Conservation (phyloP, 2,113 vertebrate genomes). For the Tiliqua scincoides region DNA sequence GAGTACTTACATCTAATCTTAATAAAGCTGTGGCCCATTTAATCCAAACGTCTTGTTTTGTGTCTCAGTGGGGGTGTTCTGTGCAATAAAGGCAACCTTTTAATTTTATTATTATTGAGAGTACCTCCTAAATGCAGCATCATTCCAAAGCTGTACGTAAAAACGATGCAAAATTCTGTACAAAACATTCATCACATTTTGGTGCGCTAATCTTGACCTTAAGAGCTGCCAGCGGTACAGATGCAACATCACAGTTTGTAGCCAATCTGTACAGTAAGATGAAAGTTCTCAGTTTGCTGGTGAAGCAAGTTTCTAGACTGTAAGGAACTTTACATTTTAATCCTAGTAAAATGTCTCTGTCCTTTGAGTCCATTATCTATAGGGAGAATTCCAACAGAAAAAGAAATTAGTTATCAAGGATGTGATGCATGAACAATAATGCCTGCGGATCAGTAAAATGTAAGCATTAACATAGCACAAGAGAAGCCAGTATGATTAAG, state of each 20-base stretch:
- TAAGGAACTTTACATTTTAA: not conserved
- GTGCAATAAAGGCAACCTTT: too few relatives aligned
- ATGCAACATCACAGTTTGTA: not conserved
- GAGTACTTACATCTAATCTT: too few relatives aligned
- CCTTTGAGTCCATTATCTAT: not conserved
- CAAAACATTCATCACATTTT: not conserved
- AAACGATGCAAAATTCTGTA: not conserved
- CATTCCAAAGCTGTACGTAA: not conserved
- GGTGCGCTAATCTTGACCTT: not conserved
- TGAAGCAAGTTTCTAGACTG: not conserved
- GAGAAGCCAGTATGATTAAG: conserved; percentile 6
- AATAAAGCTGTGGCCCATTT: too few relatives aligned
- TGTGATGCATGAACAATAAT: not conserved
- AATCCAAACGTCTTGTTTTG: too few relatives aligned
- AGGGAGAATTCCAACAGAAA: conserved; percentile 12
- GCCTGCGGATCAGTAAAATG: not conserved
- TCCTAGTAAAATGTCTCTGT: not conserved
- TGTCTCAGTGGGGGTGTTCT: too few relatives aligned
- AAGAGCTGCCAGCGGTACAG: too few relatives aligned
- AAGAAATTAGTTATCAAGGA: conserved; percentile 7
- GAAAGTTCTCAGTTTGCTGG: not conserved
- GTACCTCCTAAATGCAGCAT: not conserved
- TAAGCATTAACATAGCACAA: not conserved
- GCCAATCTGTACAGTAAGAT: not conserved
- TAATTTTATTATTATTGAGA: too few relatives aligned